Base-by-base conservation (phyloP, 2,113 vertebrate species). In the Mormyrus iriodes region DNA sequence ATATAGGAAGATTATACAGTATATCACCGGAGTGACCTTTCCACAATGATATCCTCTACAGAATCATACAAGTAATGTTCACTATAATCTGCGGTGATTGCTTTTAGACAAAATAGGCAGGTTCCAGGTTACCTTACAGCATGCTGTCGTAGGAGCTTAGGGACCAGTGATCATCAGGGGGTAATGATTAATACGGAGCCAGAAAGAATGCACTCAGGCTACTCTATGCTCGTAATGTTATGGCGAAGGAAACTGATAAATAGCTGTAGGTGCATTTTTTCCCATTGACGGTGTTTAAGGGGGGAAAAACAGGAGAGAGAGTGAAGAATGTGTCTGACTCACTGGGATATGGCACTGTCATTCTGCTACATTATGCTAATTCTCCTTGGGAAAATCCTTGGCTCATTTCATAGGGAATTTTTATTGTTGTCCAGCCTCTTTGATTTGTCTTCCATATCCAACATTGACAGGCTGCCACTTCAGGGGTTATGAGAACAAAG, bases 401-500 rank as follows among this genome's bases (percentile, higher is more conserved):
- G 85, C 89, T 86, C 65, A 88, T 90, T 79, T 91, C 90, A 92
- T 91, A 86, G 93, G 93, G 93, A 95, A 94, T 93, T 92, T 91
- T 91, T 91, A 94, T 95, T 95, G 94, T 95, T 94, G 94, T 92
- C 86, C 89, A 92, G 91, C 83, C 92, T 85, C 92, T 96, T 94
- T 95, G 95, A 96, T 95, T 95, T 93, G 94, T 92, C 93, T 93
- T 95, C 93, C 94, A 87, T 94, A 91, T 93, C 94, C 88, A 85
- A 85, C 84, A 86, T 91, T 95, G 94, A 94, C 95, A 95, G 93
- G 85, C 92, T 35, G 91, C 92, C 93, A 95, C 94, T 92, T 93
- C 93, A 92, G 94, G 90, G 91, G 89, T 92, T 92, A 91, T 91
- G 90, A 89, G 91, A 91, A 93, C 91, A 92, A 92, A 92, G 92